phyloP scores from a whole-genome alignment of 1,140 invertebrate species.

The Musca domestica region DNA sequence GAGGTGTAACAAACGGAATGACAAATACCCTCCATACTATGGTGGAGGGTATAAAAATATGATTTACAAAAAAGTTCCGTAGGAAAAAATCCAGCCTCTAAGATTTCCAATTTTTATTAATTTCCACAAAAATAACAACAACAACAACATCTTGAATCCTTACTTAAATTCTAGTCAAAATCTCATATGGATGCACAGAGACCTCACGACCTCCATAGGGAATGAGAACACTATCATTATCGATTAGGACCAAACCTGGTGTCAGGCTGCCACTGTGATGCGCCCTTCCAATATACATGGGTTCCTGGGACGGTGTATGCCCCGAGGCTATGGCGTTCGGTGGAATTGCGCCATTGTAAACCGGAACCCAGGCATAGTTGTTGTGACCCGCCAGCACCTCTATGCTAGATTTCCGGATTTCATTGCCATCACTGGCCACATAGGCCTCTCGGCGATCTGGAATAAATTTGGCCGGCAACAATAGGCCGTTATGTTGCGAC shows the following conservation, averaged over 20 bases:
- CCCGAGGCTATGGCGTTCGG: slow-evolving; percentile 62
- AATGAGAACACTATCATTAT: slow-evolving; percentile 63
- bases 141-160: no score
- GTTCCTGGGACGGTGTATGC: slow-evolving; percentile 60
- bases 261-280: slow-evolving; percentile 60
- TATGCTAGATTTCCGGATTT: slow-evolving; percentile 53
- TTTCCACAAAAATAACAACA: no score
- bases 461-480: slow-evolving; percentile 53
- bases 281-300: slow-evolving; percentile 64
- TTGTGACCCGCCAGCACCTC: slow-evolving; percentile 54
- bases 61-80: no score
- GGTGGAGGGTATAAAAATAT: no score
- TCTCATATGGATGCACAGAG: slow-evolving; percentile 60
- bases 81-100: no score
- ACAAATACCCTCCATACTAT: no score
- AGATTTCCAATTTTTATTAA: no score
- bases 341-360: slow-evolving; percentile 56
- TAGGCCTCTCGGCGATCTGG: slow-evolving; percentile 53
- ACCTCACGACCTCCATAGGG: slow-evolving; percentile 64
- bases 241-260: slow-evolving; percentile 48
- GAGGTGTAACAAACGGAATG: no score
- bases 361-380: slow-evolving; percentile 55
- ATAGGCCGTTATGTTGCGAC: slow-evolving; percentile 52
- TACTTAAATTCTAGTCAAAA: slow-evolving; percentile 44
- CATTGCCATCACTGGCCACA: slow-evolving; percentile 55